Base-by-base conservation (phyloP, 2,113 vertebrate genomes). In the Oryctolagus cuniculus region DNA sequence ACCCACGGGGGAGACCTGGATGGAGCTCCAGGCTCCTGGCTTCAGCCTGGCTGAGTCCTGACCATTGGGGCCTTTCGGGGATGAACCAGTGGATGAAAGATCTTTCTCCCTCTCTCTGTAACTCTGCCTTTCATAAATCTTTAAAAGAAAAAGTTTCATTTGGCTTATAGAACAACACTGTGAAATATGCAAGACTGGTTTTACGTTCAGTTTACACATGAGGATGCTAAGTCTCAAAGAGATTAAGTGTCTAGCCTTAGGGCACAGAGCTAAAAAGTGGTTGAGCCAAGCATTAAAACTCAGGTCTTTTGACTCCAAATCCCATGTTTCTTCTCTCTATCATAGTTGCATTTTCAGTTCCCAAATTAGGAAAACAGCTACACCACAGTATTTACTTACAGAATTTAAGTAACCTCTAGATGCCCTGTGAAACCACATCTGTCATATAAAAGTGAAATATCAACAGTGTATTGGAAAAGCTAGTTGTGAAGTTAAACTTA, bases 351-450 rank as follows among this genome's bases (percentile, higher is more conserved):
- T 86, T 93, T 96, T 95, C 63, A 91, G 66, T 94, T 95, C 88
- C 58, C 85, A 93, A 88, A 95, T 77, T 92, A 90, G 90, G 90
- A 88, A 88, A 93, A 91, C 63, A 93, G 44, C 77, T 84, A 61
- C 31, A 75, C 79, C 83, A 85, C 67, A 85, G 92, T 90, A 74
- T 89, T 95, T 94, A 80, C 95, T 96, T 96, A 95, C 38, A 93
- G 90, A 96, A 91, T 96, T 94, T 91, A 93, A 93, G 73, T 92
- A 95, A 90, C 92, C 81, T 92, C 81, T 90, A 74, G 72, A 85
- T 95, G 92, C 78, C 87, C 93, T 94, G 69, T 88, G 92, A 97
- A 97, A 96, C 90, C 93, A 92, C 81, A 96, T 91, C 95, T 93
- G 92, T 92, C 87, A 81, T 74, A 93, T 88, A 80, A 94, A 94